Base-by-base conservation (phyloP, 2,113 vertebrate genomes). In the Dipodomys stephensi region DNA sequence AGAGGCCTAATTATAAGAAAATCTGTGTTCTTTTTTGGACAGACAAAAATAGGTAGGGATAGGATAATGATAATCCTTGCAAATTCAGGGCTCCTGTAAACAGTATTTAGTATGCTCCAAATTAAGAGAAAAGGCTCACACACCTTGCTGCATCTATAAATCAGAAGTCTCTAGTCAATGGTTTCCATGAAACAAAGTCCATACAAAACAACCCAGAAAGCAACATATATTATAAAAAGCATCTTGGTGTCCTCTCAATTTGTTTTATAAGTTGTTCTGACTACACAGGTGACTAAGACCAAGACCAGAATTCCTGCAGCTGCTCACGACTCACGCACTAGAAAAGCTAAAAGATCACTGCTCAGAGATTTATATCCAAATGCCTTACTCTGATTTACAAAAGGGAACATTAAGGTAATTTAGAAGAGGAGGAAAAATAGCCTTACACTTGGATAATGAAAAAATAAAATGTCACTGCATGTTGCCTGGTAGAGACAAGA, bases 241-340 rank as follows among this genome's bases (percentile, higher is more conserved):
- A 83, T 81, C 71, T 76, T 76, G 46, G 35, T 69, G 85, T 88
- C 74, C 83, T 78, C 39, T 90, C 91, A 74, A 91, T 95, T 92
- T 87, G 77, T 84, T 95, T 88, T 69, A 90, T 95, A 95, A 96
- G 91, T 89, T 74, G 91, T 87, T 93, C 90, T 93, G 23, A 65
- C 82, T 90, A 67, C 39, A 83, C 16, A 95, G 80, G 90, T 95
- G 94, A 96, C 72, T 77, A 81, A 96, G 64, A 69, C 74, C 72
- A 39, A 92, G 91, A 72, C 39, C 65, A 67, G 20, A 87, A 46
- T 71, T 89, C 83, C 60, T 84, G 62, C 69, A 91, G 92, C 65
- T 94, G 74, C 39, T 85, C 6, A 4, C 83, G 81, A 95, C 86
- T 96, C 71, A 86, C 68, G 62, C 32, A 35, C 62, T 68, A 76